Base-by-base conservation (phyloP, 2,888 invertebrate genomes). In the Helleia helle region DNA sequence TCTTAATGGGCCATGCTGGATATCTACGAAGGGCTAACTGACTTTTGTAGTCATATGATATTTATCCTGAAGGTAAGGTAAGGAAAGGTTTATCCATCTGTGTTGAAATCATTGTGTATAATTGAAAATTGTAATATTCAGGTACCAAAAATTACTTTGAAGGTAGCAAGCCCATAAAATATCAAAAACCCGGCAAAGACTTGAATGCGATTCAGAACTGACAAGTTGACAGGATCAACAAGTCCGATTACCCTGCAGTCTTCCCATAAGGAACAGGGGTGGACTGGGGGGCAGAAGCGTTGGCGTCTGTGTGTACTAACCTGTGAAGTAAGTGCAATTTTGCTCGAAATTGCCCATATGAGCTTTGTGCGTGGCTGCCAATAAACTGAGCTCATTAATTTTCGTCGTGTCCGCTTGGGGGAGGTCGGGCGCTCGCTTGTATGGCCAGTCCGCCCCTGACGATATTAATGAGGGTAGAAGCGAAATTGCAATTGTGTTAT, bases 371-470 rank as follows among this genome's bases (percentile, higher is more conserved):
- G 84, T 84, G 72, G 84, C 84, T 79, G 84, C 84, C 84, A 84
- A 84, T 84, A 84, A 80, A 84, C 84, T 81, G 84, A 84, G 74
- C 79, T 84, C 84, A 83, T 84, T 81, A 83, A 84, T 81, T 79
- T 81, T 84, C 81, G 84, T 84, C 81, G 83, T 74, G 73, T 83
- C 84, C 83, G 77, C 77, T 77, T 73, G 84, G 55, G 83, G 84
- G 75, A 84, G 83, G 69, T 71, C 81, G 74, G 83, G 84, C 69
- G 81, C 81, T 69, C 81, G 83, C 77, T 84, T 84, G 86, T 85
- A 86, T 79, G 86, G 84, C 86, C 86, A 85, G 84, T 86, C 86
- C 81, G 80, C 84, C 83, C 86, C 86, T 86, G 86, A 84, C 85
- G 81, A 85, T 85, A 81, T 83, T 81, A 83, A 84, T 81, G 84